Base-by-base conservation (phyloP, 2,888 invertebrate species). In the Chrysotoxum bicinctum region DNA sequence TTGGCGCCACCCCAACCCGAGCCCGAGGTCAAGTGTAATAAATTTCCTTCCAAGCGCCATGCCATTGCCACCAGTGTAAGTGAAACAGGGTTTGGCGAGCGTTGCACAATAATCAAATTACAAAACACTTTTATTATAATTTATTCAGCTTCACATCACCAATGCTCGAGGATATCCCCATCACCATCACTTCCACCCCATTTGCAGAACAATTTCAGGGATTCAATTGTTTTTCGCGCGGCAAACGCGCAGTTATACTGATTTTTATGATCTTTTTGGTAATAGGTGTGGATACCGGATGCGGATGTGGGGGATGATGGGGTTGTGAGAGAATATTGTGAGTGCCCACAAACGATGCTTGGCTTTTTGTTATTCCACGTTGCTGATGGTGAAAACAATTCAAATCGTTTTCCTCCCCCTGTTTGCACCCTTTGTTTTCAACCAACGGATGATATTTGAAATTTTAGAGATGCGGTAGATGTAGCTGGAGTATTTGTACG, bases 61-160 rank as follows among this genome's bases (percentile, higher is more conserved):
- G 10, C 75, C 54, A 26, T 8, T 8, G 0, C 5, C 40, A 32
- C 40, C 60, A 43, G 3, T 8, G 30, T 12, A 35, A 6, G 45
- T n/a, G 7, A 54, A 48, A 26, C 45, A 40, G 35, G 26, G 16
- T 14, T 19, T 48, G 45, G 64, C 19, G 0, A 37, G 64, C 19
- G 0, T 37, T 58, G 58, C 14, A 84, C 75, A 84, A 75, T 80
- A 84, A 84, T 79, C 84, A 84, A 84, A 84, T 84, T 80, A 84
- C 80, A 84, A n/a, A 84, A 60, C 80, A 84, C 75, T 84, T 84
- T 21, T 72, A 76, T 84, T 72, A 84, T 84, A 84, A 84, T 80
- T 84, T 80, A 84, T 84, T 84, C 84, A 84, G 66, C 40, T 75
- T 35, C 21, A 32, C 64, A 19, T 19, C 35, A 54, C 21, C 43